Conservation (phyloP, 2,888 invertebrate genomes). For the Torymus auratus region DNA sequence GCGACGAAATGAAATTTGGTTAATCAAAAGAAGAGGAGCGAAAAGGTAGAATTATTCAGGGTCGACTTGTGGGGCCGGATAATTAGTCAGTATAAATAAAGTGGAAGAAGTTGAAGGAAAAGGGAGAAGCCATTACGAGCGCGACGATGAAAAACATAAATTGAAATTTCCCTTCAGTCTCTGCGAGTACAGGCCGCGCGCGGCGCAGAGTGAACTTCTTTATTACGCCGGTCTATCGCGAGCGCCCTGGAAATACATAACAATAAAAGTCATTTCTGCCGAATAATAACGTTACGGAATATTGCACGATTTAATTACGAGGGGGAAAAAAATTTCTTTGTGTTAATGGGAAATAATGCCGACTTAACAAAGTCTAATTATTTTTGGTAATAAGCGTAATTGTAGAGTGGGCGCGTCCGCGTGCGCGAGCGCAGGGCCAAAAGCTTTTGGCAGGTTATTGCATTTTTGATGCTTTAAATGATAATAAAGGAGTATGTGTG, state of each 20-base stretch:
- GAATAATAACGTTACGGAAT: conserved; percentile 37
- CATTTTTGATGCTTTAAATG: too few species aligned
- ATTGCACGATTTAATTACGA: conserved; percentile 27
- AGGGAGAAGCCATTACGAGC: conserved; percentile 24
- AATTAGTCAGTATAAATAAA: conserved; percentile 42
- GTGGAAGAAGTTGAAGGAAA: conserved; percentile 36
- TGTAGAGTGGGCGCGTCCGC: too few species aligned
- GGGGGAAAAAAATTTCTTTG: neutral
- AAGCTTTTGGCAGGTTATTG: too few species aligned
- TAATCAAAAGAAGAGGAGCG: too few species aligned
- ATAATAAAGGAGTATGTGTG: too few species aligned
- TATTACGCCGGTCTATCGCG: neutral
- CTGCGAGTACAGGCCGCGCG: too few species aligned
- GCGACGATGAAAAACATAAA: conserved; percentile 37
- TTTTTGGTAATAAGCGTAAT: conserved; percentile 11
- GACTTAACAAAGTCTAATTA: conserved; percentile 15
- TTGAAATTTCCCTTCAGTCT: conserved; percentile 17
- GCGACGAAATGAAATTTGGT: too few species aligned
- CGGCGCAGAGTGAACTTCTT: conserved; percentile 7
- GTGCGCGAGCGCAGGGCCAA: too few species aligned
- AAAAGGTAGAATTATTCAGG: conserved; percentile 4
- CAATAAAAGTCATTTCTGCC: conserved; percentile 20
- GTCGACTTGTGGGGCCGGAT: conserved; percentile 2
- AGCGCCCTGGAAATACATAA: conserved; percentile 13
- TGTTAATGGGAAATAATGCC: neutral